These are phyloP conservation scores for Pterostichus niger DNA, from an alignment of 2,888 invertebrate genomes.

Conservation along the genomic window DNA sequence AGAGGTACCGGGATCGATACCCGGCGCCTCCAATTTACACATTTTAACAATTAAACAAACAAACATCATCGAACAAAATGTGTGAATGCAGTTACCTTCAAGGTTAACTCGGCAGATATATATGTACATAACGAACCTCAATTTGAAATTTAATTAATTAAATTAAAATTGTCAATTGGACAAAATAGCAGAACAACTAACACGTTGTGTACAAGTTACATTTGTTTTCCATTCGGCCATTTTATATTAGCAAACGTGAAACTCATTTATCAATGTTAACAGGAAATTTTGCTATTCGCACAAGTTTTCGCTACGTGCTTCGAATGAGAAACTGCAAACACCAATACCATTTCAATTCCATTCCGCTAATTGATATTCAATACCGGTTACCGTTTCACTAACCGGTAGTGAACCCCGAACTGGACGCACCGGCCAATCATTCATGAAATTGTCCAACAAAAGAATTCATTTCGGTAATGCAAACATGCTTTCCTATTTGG, in stretches of 20 bases:
- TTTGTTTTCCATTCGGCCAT: slow-evolving; percentile 44
- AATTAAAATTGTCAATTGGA: slow-evolving; percentile 1
- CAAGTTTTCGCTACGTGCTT: slow-evolving; percentile 38
- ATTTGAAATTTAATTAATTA: background rate
- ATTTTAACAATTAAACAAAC: no score
- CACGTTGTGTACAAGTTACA: slow-evolving; percentile 6
- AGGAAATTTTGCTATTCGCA: slow-evolving; percentile 51
- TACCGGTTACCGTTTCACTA: slow-evolving; percentile 15
- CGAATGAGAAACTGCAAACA: slow-evolving; percentile 42
- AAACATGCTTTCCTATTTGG: background rate
- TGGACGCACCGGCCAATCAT: slow-evolving; percentile 10
- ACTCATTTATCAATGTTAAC: slow-evolving; percentile 39
- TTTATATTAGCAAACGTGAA: slow-evolving; percentile 33
- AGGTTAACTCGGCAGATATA: no score
- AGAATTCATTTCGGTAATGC: slow-evolving; percentile 14
- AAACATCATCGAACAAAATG: no score
- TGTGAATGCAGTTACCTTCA: no score
- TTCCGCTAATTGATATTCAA: slow-evolving; percentile 48
- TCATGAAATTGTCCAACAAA: slow-evolving; percentile 11
- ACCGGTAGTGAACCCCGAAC: background rate
- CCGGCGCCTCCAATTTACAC: slow-evolving; percentile 64
- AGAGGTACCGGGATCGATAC: slow-evolving; percentile 81
- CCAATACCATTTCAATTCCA: slow-evolving; percentile 36
- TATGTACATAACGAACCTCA: no score
- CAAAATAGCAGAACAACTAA: background rate